These are phyloP conservation scores for Drosophila diplacantha DNA, from an alignment of 2,888 invertebrate species.

Conservation along the genomic window DNA sequence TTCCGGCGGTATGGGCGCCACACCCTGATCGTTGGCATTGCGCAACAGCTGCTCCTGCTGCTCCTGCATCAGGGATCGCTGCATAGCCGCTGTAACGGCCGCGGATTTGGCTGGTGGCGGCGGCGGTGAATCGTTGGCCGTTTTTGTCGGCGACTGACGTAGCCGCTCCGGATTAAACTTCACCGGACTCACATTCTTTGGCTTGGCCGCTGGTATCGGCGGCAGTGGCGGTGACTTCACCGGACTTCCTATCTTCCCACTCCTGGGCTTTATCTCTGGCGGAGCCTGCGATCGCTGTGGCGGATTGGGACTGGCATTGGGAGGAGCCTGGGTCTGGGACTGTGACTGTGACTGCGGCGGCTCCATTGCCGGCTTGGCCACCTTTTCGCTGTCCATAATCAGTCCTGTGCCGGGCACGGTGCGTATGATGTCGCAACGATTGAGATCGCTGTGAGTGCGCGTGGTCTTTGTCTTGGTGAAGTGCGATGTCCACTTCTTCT, in stretches of 20 bases:
- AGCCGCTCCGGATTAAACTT: slow-evolving; percentile 75
- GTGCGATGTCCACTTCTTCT: slow-evolving; percentile 94
- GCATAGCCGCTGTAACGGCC: slow-evolving; percentile 72
- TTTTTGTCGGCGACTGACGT: slow-evolving; percentile 74
- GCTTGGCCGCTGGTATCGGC: slow-evolving; percentile 76
- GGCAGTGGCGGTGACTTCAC: slow-evolving; percentile 77
- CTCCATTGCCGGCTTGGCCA: slow-evolving; percentile 49
- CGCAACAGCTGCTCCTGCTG: slow-evolving; percentile 49
- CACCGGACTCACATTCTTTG: slow-evolving; percentile 76
- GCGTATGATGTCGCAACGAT: slow-evolving; percentile 79
- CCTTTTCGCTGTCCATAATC: slow-evolving; percentile 75
- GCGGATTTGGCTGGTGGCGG: slow-evolving; percentile 75
- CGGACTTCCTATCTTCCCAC: slow-evolving; percentile 76
- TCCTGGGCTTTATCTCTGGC: slow-evolving; percentile 78
- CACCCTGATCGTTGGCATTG: slow-evolving; percentile 15
- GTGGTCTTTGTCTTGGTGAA: slow-evolving; percentile 87
- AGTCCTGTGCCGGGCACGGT: slow-evolving; percentile 79
- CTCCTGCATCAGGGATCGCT: slow-evolving; percentile 70
- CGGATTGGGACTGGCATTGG: slow-evolving; percentile 65
- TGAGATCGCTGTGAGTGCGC: slow-evolving; percentile 82
- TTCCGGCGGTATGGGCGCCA: slow-evolving; percentile 74
- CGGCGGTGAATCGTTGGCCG: slow-evolving; percentile 65
- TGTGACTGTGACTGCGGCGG: slow-evolving; percentile 51
- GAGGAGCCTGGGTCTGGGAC: slow-evolving; percentile 47
- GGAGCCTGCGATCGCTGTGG: slow-evolving; percentile 68